Base-by-base conservation (phyloP, 2,113 vertebrate species). In the Neogale vison region DNA sequence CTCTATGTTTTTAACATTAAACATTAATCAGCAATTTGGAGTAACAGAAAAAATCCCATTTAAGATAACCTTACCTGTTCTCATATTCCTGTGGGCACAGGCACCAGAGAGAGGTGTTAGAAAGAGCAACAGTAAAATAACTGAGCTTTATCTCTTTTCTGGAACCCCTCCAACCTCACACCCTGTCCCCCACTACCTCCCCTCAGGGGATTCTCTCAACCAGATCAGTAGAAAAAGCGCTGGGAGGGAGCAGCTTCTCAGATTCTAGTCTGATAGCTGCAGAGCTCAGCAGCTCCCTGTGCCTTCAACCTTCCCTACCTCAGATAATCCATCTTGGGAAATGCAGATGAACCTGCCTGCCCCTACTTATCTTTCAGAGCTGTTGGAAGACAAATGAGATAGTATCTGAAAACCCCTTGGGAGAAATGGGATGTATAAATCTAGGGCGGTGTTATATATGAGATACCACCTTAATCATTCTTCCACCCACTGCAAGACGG, bases 381-480 rank as follows among this genome's bases (percentile, higher is more conserved):
- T 86, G 39, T 87, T 52, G 69, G 59, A 89, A 97, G 96, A 97
- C 50, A 95, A 83, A 91, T 80, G 94, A 84, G 94, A 82, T 94
- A 42, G 52, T 88, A 88, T 93, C 45, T 79, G 82, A 72, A 90
- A 96, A 93, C 39, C 74, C 79, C 74, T 90, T 67, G 81, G 76
- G 94, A 93, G 85, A 71, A 88, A 91, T 34, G 52, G 65, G 52
- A 82, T 97, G 52, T 50, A 21, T 96, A 90, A 96, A 90, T 92
- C 76, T 61, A 85, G 90, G 65, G 26, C 1, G 7, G 42, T 18
- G 29, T 96, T 96, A 67, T 65, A 31, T 67, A 83, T 74, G 85
- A 95, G 93, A 85, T 34, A 52, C 52, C 47, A 34, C 71, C 84
- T 96, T 95, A 59, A 85, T 96, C 92, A 67, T 79, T 93, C 50